Percentiles rank a stretch among this genome's conserved stretches.
These are phyloP conservation scores for Gymnobelideus leadbeateri DNA, from an alignment of 2,113 vertebrate genomes.

Conservation along the genomic window DNA sequence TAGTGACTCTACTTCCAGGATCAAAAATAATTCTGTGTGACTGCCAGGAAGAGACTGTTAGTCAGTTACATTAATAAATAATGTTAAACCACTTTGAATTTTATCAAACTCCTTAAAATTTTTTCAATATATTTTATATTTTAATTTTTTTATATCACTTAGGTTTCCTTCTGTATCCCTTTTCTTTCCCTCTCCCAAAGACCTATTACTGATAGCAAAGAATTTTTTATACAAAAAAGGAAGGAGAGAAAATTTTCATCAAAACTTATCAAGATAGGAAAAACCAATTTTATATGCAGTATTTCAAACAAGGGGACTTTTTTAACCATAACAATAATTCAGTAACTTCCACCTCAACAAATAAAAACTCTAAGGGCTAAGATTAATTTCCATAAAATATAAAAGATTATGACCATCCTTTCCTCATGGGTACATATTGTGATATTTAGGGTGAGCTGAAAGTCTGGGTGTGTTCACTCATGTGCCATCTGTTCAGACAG, in stretches of 20 bases:
- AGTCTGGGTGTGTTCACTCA: neutral
- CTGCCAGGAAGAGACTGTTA: neutral
- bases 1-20: neutral
- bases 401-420: neutral
- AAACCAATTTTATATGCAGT: neutral
- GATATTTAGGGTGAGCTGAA: neutral
- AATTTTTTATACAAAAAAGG: neutral
- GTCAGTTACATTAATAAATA: neutral
- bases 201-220: neutral
- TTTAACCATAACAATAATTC: neutral
- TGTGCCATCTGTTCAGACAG: neutral
- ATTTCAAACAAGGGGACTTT: neutral
- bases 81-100: neutral
- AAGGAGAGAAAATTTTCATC: neutral
- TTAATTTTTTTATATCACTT: neutral
- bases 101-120: neutral
- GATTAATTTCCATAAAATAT: neutral
- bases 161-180: neutral
- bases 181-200: neutral
- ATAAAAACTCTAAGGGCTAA: neutral
- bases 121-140: neutral
- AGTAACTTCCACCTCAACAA: neutral
- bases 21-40: neutral
- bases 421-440: neutral
- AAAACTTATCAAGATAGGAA: neutral